These are phyloP conservation scores for Acanthaster planci DNA, from an alignment of 35 echinoderm and acorn worm genomes.

Conservation along the genomic window DNA sequence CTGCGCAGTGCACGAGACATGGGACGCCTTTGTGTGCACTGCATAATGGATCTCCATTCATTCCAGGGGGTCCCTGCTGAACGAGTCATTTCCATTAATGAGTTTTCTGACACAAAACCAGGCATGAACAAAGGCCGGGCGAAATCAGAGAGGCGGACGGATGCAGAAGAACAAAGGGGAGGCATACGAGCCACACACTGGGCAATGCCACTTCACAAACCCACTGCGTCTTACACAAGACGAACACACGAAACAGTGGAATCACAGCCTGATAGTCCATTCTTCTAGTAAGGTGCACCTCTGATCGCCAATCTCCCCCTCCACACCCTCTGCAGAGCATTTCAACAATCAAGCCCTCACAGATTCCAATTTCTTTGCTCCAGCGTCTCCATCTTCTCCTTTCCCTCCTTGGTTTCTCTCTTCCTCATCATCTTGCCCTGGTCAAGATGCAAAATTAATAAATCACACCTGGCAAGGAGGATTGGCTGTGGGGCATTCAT, in stretches of 20 bases:
- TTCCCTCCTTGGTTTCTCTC: not conserved
- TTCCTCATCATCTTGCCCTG: constrained; percentile 17
- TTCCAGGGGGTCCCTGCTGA: constrained; percentile 10
- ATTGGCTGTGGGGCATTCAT: constrained; percentile 18
- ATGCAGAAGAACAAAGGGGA: constrained; percentile 48
- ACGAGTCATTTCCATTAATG: constrained; percentile 69
- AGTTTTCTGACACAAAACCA: constrained; percentile 67
- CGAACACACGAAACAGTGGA: not conserved
- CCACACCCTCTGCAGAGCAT: not conserved
- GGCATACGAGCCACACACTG: not conserved
- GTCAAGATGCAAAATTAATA: constrained; percentile 34
- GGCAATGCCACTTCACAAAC: constrained; percentile 17
- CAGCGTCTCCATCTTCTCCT: constrained; percentile 10
- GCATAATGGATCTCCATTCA: constrained; percentile 70
- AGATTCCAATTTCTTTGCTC: not conserved
- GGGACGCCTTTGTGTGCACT: constrained; percentile 30
- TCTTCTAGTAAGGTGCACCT: not conserved
- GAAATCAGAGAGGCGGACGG: constrained; percentile 40
- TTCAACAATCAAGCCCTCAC: not conserved
- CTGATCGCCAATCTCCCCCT: not conserved
- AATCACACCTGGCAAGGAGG: constrained; percentile 28
- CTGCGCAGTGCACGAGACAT: constrained; percentile 35
- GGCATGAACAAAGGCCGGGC: constrained; percentile 42
- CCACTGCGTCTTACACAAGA: not conserved
- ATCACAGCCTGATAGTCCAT: not conserved